Conservation (phyloP, 2,113 vertebrate species). For the Dascyllus trimaculatus region DNA sequence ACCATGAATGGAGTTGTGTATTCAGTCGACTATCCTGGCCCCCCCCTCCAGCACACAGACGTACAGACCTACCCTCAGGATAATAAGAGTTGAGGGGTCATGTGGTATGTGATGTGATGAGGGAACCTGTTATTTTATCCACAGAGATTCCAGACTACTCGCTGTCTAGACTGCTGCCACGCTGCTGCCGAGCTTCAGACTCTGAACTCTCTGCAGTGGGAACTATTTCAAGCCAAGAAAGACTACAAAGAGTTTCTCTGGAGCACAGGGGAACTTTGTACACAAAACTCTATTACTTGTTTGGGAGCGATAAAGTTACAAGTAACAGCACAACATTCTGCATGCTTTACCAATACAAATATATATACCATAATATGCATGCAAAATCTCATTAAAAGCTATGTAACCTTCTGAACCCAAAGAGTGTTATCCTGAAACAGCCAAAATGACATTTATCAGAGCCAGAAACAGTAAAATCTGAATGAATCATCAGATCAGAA, state of each 20-base stretch:
- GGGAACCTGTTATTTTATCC: slow-evolving; percentile 65
- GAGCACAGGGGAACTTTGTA: too few species aligned
- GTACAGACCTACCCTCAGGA: slow-evolving; percentile 35
- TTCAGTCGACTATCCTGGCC: slow-evolving; percentile 41
- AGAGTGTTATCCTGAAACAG: too few species aligned
- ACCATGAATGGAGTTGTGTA: slow-evolving; percentile 56
- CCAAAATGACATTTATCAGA: too few species aligned
- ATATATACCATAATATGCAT: too few species aligned
- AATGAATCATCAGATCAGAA: too few species aligned
- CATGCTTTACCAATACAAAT: too few species aligned
- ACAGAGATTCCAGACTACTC: slow-evolving; percentile 49
- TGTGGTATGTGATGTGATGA: slow-evolving; percentile 50
- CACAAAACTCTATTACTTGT: too few species aligned
- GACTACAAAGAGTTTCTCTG: not conserved
- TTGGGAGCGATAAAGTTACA: too few species aligned
- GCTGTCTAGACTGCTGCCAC: slow-evolving; percentile 50
- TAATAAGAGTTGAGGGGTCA: slow-evolving; percentile 56
- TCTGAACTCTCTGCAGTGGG: slow-evolving; percentile 22
- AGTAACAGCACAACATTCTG: too few species aligned
- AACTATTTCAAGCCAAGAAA: slow-evolving; percentile 21
- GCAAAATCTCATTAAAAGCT: too few species aligned
- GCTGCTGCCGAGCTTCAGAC: slow-evolving; percentile 12
- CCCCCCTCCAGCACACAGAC: slow-evolving; percentile 19
- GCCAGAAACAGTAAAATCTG: too few species aligned
- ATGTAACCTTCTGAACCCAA: too few species aligned